Evolutionary conservation across 2,113 vertebrate genomes (phyloP).

Genomic region (Polypterus senegalus): DNA sequence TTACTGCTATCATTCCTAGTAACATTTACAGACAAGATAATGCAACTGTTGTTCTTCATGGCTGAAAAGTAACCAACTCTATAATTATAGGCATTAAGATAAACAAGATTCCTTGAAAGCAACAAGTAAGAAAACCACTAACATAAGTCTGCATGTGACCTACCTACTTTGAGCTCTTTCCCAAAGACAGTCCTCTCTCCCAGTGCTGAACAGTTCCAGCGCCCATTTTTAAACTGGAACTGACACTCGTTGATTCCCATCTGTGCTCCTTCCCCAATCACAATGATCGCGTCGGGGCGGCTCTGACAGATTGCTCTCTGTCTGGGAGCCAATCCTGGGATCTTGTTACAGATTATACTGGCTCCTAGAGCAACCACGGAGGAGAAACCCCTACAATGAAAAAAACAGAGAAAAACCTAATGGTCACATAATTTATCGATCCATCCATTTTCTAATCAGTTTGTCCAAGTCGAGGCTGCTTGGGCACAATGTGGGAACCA

Average conservation of each 20-base stretch:
- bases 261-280: slow-evolving; percentile 93
- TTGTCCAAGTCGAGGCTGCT: too few species aligned
- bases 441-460: too few species aligned
- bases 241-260: slow-evolving; percentile 95
- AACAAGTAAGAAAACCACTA: too few species aligned
- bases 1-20: too few species aligned
- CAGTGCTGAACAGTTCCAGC: slow-evolving; percentile 94
- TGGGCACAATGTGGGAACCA: too few species aligned
- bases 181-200: slow-evolving; percentile 92
- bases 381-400: slow-evolving; percentile 71
- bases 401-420: slow-evolving; percentile 12
- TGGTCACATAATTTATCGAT: too few species aligned
- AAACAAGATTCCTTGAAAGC: too few species aligned
- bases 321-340: slow-evolving; percentile 86
- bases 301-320: slow-evolving; percentile 96
- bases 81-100: too few species aligned
- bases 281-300: slow-evolving; percentile 91
- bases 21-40: too few species aligned
- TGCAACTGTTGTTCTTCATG: too few species aligned
- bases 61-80: too few species aligned
- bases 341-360: slow-evolving; percentile 97
- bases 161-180: slow-evolving; percentile 97
- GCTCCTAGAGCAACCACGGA: slow-evolving; percentile 91
- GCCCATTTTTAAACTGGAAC: slow-evolving; percentile 88
- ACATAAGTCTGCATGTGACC: slow-evolving; percentile 38